Percentiles rank a stretch among this genome's conserved stretches.
Evolutionary conservation across 2,113 vertebrate genomes (phyloP).

Genomic region (Anguilla japonica): DNA sequence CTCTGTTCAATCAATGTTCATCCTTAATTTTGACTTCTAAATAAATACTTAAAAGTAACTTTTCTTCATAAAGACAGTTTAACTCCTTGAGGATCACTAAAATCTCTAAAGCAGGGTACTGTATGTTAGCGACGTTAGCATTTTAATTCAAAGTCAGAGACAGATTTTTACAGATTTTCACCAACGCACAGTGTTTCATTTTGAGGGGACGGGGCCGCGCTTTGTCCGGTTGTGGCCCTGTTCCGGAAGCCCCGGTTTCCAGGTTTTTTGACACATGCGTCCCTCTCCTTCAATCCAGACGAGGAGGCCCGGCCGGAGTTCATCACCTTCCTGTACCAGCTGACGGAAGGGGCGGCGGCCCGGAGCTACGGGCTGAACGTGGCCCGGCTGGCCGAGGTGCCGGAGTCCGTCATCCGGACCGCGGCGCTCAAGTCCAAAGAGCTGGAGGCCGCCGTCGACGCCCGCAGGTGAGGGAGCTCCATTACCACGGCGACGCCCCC

Average conservation of each 20-base stretch:
- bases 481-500: neutral
- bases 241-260: neutral
- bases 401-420: constrained; percentile 78
- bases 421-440: constrained; percentile 88
- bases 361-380: constrained; percentile 96
- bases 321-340: constrained; percentile 95
- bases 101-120: too few species aligned
- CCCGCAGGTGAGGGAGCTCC: constrained; percentile 76
- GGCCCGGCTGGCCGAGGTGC: constrained; percentile 87
- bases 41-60: too few species aligned
- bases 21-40: too few species aligned
- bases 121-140: too few species aligned
- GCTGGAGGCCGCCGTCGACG: constrained; percentile 76
- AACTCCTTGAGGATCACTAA: too few species aligned
- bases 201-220: too few species aligned
- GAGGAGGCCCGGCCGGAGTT: constrained; percentile 78
- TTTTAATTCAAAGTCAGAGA: too few species aligned
- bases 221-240: neutral
- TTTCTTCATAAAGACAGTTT: too few species aligned
- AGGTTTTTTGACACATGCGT: neutral
- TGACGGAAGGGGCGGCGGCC: constrained; percentile 85
- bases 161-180: too few species aligned
- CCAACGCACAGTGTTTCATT: too few species aligned
- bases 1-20: too few species aligned
- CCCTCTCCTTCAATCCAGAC: constrained; percentile 47